Evolutionary conservation across 2,113 vertebrate species (phyloP).

Genomic region (Tor tambroides): DNA sequence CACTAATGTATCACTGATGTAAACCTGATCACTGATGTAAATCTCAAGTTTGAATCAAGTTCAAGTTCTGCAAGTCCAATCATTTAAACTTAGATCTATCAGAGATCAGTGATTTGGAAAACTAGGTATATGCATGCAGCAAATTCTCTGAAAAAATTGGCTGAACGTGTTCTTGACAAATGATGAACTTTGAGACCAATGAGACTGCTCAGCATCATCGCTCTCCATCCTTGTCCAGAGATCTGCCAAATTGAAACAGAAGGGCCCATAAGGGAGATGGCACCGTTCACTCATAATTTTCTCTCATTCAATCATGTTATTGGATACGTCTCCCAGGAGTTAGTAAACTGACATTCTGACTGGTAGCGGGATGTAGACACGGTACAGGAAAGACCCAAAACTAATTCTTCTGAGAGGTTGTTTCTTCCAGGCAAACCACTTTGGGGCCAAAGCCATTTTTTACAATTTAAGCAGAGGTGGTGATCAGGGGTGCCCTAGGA

Average conservation of each 20-base stretch:
- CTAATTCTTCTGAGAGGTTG: slow-evolving; percentile 12
- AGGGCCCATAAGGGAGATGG: slow-evolving; percentile 20
- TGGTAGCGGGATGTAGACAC: background rate
- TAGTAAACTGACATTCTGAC: slow-evolving; percentile 37
- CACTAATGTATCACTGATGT: background rate
- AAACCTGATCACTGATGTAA: background rate
- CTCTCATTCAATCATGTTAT: slow-evolving; percentile 34
- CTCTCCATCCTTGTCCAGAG: slow-evolving; percentile 15
- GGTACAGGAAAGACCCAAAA: background rate
- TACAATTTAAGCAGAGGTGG: slow-evolving; percentile 17
- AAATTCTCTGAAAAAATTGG: background rate
- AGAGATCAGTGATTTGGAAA: background rate
- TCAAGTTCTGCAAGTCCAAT: background rate
- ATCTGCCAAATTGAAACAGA: slow-evolving; percentile 34
- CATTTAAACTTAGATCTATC: background rate
- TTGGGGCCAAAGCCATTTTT: slow-evolving; percentile 16
- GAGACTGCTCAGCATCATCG: background rate
- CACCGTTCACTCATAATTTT: slow-evolving; percentile 49
- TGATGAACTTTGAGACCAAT: background rate
- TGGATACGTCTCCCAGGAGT: slow-evolving; percentile 27
- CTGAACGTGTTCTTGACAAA: background rate
- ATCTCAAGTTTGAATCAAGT: background rate
- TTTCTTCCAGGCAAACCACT: slow-evolving; percentile 9
- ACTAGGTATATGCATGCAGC: background rate
- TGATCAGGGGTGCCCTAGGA: slow-evolving; percentile 2